A percentile compares a stretch with the other conserved stretches of the same genome.
These are phyloP conservation scores for Lepidostoma basale DNA, from an alignment of 1,140 invertebrate species.

Conservation along the genomic window DNA sequence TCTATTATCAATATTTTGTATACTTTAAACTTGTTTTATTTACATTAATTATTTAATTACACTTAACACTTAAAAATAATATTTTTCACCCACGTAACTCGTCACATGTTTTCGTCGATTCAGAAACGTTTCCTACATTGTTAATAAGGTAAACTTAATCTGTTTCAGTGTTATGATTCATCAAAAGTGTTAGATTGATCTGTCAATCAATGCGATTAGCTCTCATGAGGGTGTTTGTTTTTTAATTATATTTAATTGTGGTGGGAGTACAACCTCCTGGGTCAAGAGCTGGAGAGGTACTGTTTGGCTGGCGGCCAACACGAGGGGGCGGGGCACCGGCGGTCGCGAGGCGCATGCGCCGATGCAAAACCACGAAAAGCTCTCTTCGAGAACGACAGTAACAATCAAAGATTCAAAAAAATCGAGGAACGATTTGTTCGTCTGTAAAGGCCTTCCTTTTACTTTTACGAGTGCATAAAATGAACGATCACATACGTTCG, in stretches of 20 bases:
- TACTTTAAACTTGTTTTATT: too few species aligned
- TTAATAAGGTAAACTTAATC: background rate
- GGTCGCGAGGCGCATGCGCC: conserved; percentile 11
- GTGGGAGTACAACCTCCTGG: conserved; percentile 20
- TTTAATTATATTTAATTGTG: background rate
- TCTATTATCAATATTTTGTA: too few species aligned
- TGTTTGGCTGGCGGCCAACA: conserved; percentile 37
- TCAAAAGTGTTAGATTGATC: background rate
- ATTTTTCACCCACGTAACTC: background rate
- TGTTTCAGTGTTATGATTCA: background rate
- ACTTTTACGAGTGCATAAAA: conserved; percentile 23
- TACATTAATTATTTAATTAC: too few species aligned
- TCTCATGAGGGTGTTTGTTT: conserved; percentile 20
- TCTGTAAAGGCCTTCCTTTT: background rate
- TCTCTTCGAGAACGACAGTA: conserved; percentile 7
- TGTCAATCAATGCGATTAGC: background rate
- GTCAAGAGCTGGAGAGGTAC: conserved; percentile 35
- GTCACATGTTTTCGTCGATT: conserved; percentile 15
- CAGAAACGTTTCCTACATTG: background rate
- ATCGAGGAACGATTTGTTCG: conserved; percentile 15
- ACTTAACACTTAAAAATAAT: background rate
- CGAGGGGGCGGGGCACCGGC: background rate
- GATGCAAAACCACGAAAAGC: conserved; percentile 8
- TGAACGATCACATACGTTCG: background rate
- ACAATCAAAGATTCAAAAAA: conserved; percentile 25